Evolutionary conservation across 2,888 invertebrate genomes (phyloP).

Genomic region (Eupithecia tripunctaria): DNA sequence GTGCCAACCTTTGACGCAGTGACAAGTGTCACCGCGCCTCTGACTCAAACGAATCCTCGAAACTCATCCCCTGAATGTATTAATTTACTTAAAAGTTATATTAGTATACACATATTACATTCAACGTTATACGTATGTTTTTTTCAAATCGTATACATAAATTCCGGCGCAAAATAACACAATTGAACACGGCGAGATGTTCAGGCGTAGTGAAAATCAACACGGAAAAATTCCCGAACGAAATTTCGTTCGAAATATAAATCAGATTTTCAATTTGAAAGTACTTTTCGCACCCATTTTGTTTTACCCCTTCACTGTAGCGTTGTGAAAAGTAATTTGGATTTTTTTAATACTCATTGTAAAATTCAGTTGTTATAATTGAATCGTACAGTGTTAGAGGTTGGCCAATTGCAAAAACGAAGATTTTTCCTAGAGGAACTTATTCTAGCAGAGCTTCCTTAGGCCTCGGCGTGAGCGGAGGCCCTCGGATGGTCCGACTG

Average conservation of each 20-base stretch:
- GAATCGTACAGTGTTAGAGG: constrained; percentile 81
- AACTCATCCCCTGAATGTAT: constrained; percentile 54
- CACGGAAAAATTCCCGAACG: constrained; percentile 49
- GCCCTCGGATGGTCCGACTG: constrained; percentile 57
- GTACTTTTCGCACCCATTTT: constrained; percentile 70
- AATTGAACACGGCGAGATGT: constrained; percentile 72
- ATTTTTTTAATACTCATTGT: constrained; percentile 49
- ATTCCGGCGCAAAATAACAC: constrained; percentile 79
- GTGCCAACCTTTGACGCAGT: constrained; percentile 36
- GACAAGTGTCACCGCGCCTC: constrained; percentile 34
- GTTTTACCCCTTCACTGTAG: constrained; percentile 82
- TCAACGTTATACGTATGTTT: constrained; percentile 83
- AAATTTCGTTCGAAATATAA: constrained; percentile 38
- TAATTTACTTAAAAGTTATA: constrained; percentile 74
- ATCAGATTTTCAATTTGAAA: constrained; percentile 47
- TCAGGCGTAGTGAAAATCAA: constrained; percentile 56
- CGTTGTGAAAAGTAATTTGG: constrained; percentile 60
- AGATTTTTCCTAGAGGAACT: constrained; percentile 82
- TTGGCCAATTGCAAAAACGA: constrained; percentile 86
- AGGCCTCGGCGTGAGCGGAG: constrained; percentile 52
- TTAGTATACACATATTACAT: constrained; percentile 84
- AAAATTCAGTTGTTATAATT: constrained; percentile 55
- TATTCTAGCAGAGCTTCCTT: constrained; percentile 70
- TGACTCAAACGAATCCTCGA: constrained; percentile 50
- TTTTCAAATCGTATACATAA: constrained; percentile 82